Percentiles rank a stretch among this genome's conserved stretches.
These are phyloP conservation scores for Mesodorylaimus sp. DNA, from an alignment of 2,888 invertebrate genomes.

Conservation along the genomic window DNA sequence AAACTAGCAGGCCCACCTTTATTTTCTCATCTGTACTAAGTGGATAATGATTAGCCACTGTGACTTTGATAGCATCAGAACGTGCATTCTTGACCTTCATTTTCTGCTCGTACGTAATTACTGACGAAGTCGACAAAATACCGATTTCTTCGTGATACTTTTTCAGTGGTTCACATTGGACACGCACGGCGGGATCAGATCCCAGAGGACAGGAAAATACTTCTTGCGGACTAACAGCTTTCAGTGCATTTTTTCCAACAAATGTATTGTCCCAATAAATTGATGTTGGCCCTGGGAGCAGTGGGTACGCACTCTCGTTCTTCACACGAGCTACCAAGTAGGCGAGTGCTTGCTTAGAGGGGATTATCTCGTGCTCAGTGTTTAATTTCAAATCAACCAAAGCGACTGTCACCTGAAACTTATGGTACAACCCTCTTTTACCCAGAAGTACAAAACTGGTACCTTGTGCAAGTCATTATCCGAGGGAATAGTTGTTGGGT, in stretches of 20 bases:
- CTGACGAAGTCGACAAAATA: conserved; percentile 26
- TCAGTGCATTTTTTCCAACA: conserved; percentile 30
- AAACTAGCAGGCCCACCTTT: conserved; percentile 29
- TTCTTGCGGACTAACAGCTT: conserved; percentile 31
- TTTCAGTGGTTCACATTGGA: conserved; percentile 30
- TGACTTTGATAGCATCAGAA: conserved; percentile 24
- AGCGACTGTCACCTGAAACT: conserved; percentile 24
- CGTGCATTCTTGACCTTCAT: conserved; percentile 33
- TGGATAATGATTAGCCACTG: conserved; percentile 32
- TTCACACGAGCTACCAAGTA: conserved; percentile 32
- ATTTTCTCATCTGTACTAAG: conserved; percentile 33
- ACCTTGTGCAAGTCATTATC: conserved; percentile 31
- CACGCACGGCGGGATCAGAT: conserved; percentile 32
- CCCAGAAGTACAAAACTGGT: conserved; percentile 12
- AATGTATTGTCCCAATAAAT: conserved; percentile 36
- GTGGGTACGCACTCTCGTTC: conserved; percentile 30
- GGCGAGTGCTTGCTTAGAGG: conserved; percentile 29
- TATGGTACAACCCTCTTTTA: conserved; percentile 1
- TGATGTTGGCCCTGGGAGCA: conserved; percentile 32
- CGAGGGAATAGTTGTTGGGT: conserved; percentile 28
- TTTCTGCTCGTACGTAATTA: conserved; percentile 24
- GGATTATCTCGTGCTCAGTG: conserved; percentile 32
- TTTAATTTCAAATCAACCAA: conserved; percentile 31
- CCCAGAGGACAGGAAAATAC: conserved; percentile 34
- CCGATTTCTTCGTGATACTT: conserved; percentile 31